Evolutionary conservation across 2,888 invertebrate genomes (phyloP).

Genomic region (Synanthedon formicaeformis): DNA sequence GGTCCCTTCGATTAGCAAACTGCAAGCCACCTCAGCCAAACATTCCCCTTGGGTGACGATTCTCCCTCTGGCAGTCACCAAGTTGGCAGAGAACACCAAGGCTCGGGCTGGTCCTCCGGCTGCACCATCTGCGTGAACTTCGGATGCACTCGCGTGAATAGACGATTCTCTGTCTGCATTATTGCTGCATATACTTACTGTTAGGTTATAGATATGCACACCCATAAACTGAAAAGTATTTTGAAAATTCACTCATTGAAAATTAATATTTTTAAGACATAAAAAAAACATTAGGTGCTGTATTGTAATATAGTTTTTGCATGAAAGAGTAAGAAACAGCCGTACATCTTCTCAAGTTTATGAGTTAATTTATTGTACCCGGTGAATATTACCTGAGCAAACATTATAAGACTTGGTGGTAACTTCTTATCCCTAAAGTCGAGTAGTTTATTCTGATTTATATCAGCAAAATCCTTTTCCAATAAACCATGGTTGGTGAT

Average conservation of each 20-base stretch:
- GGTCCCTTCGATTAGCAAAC: conserved; percentile 80
- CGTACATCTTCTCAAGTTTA: no score
- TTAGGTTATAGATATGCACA: conserved; percentile 82
- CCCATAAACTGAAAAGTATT: conserved; percentile 79
- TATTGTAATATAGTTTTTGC: no score
- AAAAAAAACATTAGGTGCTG: no score
- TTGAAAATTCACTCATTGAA: no score
- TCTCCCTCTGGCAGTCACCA: conserved; percentile 75
- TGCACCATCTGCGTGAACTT: conserved; percentile 78
- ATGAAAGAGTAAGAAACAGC: no score
- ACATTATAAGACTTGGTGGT: conserved; percentile 82
- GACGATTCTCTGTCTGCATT: conserved; percentile 75
- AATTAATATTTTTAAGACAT: no score
- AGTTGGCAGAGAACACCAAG: conserved; percentile 78
- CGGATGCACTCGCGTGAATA: conserved; percentile 78
- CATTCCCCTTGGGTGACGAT: conserved; percentile 68
- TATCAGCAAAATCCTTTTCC: conserved; percentile 20
- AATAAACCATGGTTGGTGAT: conserved; percentile 13
- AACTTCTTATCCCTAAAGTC: conserved; percentile 82
- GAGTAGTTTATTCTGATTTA: conserved; percentile 38
- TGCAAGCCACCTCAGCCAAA: conserved; percentile 79
- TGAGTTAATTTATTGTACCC: no score
- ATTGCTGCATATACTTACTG: conserved; percentile 39
- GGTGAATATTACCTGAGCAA: conserved; percentile 76
- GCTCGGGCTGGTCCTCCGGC: conserved; percentile 76